phyloP scores from a whole-genome alignment of 2,888 invertebrate species.

The Chorisops tibialis region DNA sequence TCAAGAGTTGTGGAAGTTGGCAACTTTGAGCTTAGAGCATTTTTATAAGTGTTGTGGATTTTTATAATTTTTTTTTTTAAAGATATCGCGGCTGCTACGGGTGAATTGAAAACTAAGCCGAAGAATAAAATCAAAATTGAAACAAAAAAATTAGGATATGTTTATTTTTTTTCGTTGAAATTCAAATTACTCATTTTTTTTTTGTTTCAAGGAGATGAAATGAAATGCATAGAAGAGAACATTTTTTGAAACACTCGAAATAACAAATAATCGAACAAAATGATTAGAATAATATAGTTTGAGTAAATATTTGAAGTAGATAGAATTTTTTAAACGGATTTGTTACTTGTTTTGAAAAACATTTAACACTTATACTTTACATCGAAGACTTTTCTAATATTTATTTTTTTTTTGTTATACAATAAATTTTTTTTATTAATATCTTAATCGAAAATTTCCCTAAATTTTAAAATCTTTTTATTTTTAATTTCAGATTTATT shows the following conservation, averaged over 20 bases:
- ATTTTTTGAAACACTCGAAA: background rate
- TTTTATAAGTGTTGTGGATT: no score
- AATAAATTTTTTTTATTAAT: background rate
- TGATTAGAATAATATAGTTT: background rate
- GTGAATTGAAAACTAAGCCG: no score
- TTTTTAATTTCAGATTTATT: background rate
- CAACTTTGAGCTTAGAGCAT: conserved; percentile 8
- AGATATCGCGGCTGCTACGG: no score
- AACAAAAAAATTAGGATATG: no score
- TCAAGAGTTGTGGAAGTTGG: conserved; percentile 8
- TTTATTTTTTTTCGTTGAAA: no score
- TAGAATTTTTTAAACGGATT: background rate
- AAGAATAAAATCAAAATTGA: no score
- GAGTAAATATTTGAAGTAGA: background rate
- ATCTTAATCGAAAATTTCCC: conserved; percentile 17
- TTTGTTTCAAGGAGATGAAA: no score
- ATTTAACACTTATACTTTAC: conserved; percentile 29
- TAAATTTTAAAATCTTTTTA: conserved; percentile 18
- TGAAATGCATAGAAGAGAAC: background rate
- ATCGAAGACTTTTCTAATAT: conserved; percentile 22
- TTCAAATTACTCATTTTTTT: no score
- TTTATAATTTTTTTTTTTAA: no score
- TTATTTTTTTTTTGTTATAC: conserved; percentile 15
- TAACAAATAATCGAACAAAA: background rate
- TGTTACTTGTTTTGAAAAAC: conserved; percentile 20